A percentile compares a stretch with the other conserved stretches of the same genome.
phyloP scores from a whole-genome alignment of 1,140 invertebrate species.

The Ceratitis capitata region DNA sequence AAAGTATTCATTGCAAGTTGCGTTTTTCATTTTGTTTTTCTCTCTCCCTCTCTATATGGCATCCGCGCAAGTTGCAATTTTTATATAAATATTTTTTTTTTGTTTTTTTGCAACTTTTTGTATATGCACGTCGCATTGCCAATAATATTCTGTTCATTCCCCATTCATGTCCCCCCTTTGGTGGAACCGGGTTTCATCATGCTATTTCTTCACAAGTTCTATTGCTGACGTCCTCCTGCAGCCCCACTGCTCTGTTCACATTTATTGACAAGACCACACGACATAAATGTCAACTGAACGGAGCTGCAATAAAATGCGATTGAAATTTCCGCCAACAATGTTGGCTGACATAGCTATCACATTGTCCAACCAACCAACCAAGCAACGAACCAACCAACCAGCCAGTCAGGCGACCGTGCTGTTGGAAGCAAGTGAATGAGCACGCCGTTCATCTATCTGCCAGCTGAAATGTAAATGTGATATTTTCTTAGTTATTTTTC shows the following conservation, averaged over 20 bases:
- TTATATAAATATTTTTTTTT: background rate
- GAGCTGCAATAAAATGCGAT: conserved; percentile 1
- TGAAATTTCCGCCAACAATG: background rate
- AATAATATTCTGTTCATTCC: conserved; percentile 48
- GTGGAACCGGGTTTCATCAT: background rate
- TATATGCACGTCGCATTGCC: conserved; percentile 60
- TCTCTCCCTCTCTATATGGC: background rate
- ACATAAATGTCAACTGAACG: background rate
- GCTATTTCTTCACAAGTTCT: background rate
- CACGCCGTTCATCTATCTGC: background rate
- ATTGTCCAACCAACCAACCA: background rate
- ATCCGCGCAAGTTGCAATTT: background rate
- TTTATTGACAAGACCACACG: background rate
- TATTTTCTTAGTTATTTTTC: background rate
- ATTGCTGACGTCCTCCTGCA: background rate
- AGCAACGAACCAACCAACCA: background rate
- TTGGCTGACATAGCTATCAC: background rate
- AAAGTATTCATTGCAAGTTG: background rate
- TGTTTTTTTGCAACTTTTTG: conserved; percentile 47
- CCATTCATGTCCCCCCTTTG: background rate
- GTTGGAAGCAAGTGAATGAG: no score
- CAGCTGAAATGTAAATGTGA: background rate
- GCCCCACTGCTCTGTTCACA: background rate
- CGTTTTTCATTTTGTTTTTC: background rate
- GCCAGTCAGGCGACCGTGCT: background rate